Percentiles rank a stretch among this genome's conserved stretches.
These are phyloP conservation scores for Megalopta genalis DNA, from an alignment of 1,140 invertebrate species.

Conservation along the genomic window DNA sequence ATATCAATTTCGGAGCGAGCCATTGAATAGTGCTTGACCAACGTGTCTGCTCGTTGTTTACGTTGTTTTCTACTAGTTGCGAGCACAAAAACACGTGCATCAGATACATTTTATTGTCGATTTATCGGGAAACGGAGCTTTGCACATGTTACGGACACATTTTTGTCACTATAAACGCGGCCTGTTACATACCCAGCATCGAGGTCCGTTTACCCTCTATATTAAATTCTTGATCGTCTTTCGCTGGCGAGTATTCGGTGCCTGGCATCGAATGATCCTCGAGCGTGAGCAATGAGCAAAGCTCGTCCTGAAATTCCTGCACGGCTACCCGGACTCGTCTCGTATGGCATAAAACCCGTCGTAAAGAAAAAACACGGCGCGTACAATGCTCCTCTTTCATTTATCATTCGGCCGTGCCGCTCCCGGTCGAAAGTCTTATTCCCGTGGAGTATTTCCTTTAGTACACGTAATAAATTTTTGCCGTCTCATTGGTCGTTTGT, in stretches of 20 bases:
- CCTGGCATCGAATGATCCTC: background rate
- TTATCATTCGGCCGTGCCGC: constrained; percentile 29
- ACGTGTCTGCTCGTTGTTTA: too few species aligned
- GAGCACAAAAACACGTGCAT: too few species aligned
- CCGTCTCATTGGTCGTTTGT: constrained; percentile 62
- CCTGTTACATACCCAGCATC: too few species aligned
- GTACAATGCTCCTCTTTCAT: constrained; percentile 12
- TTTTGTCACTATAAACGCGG: too few species aligned
- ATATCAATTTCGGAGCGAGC: too few species aligned
- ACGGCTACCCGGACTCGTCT: background rate
- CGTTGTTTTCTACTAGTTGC: too few species aligned
- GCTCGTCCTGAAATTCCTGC: background rate
- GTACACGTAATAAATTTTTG: constrained; percentile 44
- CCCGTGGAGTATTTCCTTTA: constrained; percentile 35
- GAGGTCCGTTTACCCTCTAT: too few species aligned
- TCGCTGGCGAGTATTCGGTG: background rate
- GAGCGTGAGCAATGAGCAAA: background rate
- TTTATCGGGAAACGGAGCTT: too few species aligned
- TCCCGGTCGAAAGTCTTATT: constrained; percentile 22
- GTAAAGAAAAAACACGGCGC: background rate
- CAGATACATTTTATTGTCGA: too few species aligned
- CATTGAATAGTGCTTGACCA: too few species aligned
- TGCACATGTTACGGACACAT: too few species aligned
- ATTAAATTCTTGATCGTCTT: too few species aligned
- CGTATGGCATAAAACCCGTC: constrained; percentile 5